Evolutionary conservation across 2,888 invertebrate genomes (phyloP).

Genomic region (Euproctis similis): DNA sequence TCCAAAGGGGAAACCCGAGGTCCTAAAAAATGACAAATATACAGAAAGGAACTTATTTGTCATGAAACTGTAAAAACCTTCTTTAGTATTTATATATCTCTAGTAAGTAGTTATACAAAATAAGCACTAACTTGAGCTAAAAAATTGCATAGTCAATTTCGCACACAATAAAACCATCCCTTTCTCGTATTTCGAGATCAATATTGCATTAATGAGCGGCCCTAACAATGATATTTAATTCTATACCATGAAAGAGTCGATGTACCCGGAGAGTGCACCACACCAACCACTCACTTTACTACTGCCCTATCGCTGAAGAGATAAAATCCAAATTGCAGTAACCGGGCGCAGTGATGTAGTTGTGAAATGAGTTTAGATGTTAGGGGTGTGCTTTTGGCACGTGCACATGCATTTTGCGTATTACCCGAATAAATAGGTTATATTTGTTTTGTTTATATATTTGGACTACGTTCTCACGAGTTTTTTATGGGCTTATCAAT

Average conservation of each 20-base stretch:
- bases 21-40: too few species aligned
- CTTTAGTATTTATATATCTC: too few species aligned
- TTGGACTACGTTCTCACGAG: slow-evolving; percentile 59
- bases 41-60: too few species aligned
- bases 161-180: slow-evolving; percentile 63
- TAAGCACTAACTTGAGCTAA: too few species aligned
- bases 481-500: slow-evolving; percentile 39
- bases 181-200: slow-evolving; percentile 45
- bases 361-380: slow-evolving; percentile 23
- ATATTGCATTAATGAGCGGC: slow-evolving; percentile 68
- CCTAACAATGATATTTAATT: slow-evolving; percentile 72
- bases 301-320: too few species aligned
- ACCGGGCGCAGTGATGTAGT: too few species aligned
- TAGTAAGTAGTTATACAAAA: too few species aligned
- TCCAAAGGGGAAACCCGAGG: too few species aligned
- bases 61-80: too few species aligned
- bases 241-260: slow-evolving; percentile 52
- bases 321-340: slow-evolving; percentile 25
- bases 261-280: slow-evolving; percentile 20
- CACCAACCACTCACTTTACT: too few species aligned
- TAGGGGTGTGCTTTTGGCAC: slow-evolving; percentile 46
- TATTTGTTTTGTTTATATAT: slow-evolving; percentile 43
- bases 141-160: slow-evolving; percentile 52
- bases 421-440: slow-evolving; percentile 69
- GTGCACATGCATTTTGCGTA: slow-evolving; percentile 68